A percentile compares a stretch with the other conserved stretches of the same genome.
These are phyloP conservation scores for Parnassius smintheus DNA, from an alignment of 2,888 invertebrate species.

Conservation along the genomic window DNA sequence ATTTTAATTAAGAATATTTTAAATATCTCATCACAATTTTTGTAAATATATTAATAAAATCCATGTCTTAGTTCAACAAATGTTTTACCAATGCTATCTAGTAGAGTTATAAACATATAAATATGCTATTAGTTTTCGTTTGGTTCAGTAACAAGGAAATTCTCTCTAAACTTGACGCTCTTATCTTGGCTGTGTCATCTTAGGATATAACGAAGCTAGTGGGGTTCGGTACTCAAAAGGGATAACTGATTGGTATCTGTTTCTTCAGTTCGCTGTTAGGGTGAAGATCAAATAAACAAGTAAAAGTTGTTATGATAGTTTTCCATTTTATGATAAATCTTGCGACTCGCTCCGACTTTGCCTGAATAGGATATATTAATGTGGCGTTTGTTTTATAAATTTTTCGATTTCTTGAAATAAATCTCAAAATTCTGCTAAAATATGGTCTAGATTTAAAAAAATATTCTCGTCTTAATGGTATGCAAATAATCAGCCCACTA, in stretches of 20 bases:
- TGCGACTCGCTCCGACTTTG: too few relatives aligned
- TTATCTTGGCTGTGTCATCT: conserved; percentile 46
- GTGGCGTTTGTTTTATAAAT: too few relatives aligned
- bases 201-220: conserved; percentile 42
- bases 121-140: not conserved
- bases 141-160: not conserved
- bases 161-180: conserved; percentile 6
- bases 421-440: not conserved
- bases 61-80: not conserved
- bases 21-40: too few relatives aligned
- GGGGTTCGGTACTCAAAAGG: conserved; percentile 39
- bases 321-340: conserved; percentile 1
- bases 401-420: not conserved
- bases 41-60: too few relatives aligned
- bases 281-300: conserved; percentile 14
- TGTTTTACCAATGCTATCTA: not conserved
- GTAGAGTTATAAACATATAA: not conserved
- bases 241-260: conserved; percentile 39
- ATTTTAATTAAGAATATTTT: too few relatives aligned
- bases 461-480: not conserved
- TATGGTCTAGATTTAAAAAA: not conserved
- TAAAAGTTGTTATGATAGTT: conserved; percentile 6
- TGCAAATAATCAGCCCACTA: too few relatives aligned
- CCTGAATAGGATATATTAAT: too few relatives aligned
- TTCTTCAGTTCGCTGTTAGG: conserved; percentile 15